A percentile compares a stretch with the other conserved stretches of the same genome.
Evolutionary conservation across 2,888 invertebrate species (phyloP).

Genomic region (Listrodromus nycthemerus): DNA sequence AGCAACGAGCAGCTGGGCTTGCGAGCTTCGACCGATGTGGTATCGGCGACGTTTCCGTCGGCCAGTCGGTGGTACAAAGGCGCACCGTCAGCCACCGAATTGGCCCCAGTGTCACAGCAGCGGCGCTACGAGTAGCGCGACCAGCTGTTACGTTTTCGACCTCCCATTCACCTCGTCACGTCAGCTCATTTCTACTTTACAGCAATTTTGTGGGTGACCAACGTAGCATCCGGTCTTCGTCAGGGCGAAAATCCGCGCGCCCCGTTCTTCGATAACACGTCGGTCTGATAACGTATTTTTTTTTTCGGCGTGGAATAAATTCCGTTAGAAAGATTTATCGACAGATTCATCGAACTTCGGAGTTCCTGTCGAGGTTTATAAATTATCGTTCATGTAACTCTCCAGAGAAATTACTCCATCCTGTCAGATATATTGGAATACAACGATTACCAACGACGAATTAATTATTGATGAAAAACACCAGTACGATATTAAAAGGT

Average conservation of each 20-base stretch:
- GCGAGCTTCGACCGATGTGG: constrained; percentile 17
- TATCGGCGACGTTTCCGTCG: constrained; percentile 51
- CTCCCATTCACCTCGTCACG: constrained; percentile 44
- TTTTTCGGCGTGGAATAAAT: neutral
- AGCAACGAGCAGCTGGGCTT: constrained; percentile 22
- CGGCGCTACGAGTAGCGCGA: neutral
- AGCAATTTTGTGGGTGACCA: constrained; percentile 48
- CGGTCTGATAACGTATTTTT: neutral
- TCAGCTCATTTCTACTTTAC: constrained; percentile 55
- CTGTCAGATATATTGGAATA: neutral
- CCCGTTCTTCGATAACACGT: constrained; percentile 26
- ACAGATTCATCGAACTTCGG: constrained; percentile 1
- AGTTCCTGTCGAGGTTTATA: neutral
- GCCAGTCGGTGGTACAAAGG: constrained; percentile 58
- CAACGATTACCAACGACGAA: neutral
- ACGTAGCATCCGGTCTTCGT: constrained; percentile 21
- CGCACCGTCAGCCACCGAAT: constrained; percentile 62
- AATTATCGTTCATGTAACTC: neutral
- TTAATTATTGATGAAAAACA: neutral
- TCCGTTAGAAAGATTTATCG: constrained; percentile 8
- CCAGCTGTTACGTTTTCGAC: constrained; percentile 32
- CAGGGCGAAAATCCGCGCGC: neutral
- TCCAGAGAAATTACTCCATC: neutral
- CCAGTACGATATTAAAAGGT: neutral
- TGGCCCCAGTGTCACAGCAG: constrained; percentile 44